phyloP scores from a whole-genome alignment of 2,797 vertebrate genomes.

The Bryconaethiops microstoma region DNA sequence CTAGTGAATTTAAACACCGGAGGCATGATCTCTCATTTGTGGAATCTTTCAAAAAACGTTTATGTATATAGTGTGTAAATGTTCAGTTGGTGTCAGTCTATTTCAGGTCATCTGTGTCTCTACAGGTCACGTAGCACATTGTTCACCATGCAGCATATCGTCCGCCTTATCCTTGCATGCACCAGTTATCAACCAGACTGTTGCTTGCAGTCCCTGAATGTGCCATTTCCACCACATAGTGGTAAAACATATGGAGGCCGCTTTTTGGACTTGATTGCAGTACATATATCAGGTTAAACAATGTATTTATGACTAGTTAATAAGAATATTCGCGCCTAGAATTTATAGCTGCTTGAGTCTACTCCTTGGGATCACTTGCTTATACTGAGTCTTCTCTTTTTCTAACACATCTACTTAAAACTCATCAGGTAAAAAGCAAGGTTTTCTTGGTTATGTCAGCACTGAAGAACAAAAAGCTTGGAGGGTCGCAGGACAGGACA shows the following conservation, averaged over 20 bases:
- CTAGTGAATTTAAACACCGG: background rate
- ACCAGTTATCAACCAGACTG: background rate
- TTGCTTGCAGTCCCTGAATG: background rate
- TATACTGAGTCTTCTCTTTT: too few relatives aligned
- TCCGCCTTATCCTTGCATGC: background rate
- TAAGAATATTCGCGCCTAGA: background rate
- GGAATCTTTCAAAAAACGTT: background rate
- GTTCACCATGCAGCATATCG: background rate
- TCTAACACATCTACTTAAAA: background rate
- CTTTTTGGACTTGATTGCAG: background rate
- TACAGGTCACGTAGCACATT: background rate
- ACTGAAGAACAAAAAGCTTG: too few relatives aligned
- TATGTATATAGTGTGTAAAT: conserved; percentile 2
- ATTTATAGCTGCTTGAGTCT: background rate
- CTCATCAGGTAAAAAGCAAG: too few relatives aligned
- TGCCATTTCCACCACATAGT: background rate
- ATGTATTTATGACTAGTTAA: background rate
- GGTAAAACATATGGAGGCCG: background rate
- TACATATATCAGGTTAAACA: background rate
- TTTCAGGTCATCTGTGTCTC: background rate
- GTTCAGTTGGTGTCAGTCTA: background rate
- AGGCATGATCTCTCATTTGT: background rate
- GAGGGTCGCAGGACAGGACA: too few relatives aligned
- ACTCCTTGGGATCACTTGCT: too few relatives aligned
- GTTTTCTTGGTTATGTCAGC: too few relatives aligned